Evolutionary conservation across 2,888 invertebrate species (phyloP), one percentile per base, ranked within the genome.

Genomic region (Drosophila acutilabella): DNA sequence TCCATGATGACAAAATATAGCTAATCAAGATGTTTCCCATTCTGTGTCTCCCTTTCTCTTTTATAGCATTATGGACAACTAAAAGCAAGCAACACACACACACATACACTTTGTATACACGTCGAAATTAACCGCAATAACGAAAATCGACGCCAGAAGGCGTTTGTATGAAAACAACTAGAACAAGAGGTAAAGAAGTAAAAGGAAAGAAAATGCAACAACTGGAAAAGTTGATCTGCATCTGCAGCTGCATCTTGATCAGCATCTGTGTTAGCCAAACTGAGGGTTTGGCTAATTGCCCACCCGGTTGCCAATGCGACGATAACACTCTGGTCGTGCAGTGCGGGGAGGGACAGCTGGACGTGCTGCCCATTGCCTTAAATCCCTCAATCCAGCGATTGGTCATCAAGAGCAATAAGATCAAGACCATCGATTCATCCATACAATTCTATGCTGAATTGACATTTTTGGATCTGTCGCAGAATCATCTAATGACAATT

Each of bases 311-410:
- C 93, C 94, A 94, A 91, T 98, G 98, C 93, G 96, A 98, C 93
- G 98, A 98, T 90, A 97, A 97, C 78, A 97, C 96, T 0, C 94
- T 97, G 73, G 96, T 96, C 57, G 98, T 97, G 53, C 95, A 96
- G 77, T 98, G 98, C 92, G 95, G 96, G 84, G 96, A 96, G 90
- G 97, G 97, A 88, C 96, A 96, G 87, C 94, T 98, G 78, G 97
- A 97, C 93, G 97, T 97, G 64, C 94, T 98, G 71, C 98, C 98
- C 68, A 98, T 98, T 87, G 97, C 97, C 0, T 93, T 98, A 74
- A 98, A 98, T 93, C 98, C 98, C 41, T 96, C 97, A 80, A 97
- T 97, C 74, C 96, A 97, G 90, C 94, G 97, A 51, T 94, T 97
- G 87, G 96, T 97, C 79, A 94, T 97, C 74, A 95, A 96, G 86